Base-by-base conservation (phyloP, 1,140 invertebrate genomes). In the Pogonomyrmex barbatus region DNA sequence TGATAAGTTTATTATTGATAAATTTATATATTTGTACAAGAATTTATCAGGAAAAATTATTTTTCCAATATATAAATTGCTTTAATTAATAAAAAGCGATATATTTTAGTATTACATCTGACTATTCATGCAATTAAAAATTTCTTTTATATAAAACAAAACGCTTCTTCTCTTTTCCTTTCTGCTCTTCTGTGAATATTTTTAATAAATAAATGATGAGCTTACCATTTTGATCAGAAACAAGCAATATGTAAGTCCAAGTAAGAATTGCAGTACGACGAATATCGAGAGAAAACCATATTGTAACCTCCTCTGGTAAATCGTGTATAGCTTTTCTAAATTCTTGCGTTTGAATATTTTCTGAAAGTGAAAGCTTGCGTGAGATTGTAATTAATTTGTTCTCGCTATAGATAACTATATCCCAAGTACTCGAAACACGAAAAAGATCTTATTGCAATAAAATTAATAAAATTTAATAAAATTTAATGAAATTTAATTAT, bases 281-380 rank as follows among this genome's bases (percentile, higher is more conserved):
- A 97, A 98, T 60, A 97, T 96, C 68, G 97, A 97, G 47, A 98
- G 96, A 89, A 98, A 97, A 71, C 97, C 97, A 93, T 97, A 96
- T 89, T 97, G 97, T 77, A 98, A 94, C 89, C 97, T 96, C 75
- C 97, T 96, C 85, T 97, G 97, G 92, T 98, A 98, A 75, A 96
- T 95, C 85, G 96, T 95, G 92, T 97, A 98, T 10, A 98, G 94
- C 62, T 96, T 96, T 93, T 97, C 97, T 83, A 98, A 94, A 92
- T 96, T 96, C 91, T 97, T 96, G 85, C 97, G 96, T 89, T 96
- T 95, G 92, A 98, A 98, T 94, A 97, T 96, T 92, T 96, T 96
- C 97, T 98, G 94, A 56, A 96, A 96, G 88, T 82, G 56, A 90
- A 90, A 90, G 85, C 71, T 56, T 63, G 52, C 36, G 68, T 90